Base-by-base conservation (phyloP, 2,113 vertebrate genomes). In the Oreotrochilus melanogaster region DNA sequence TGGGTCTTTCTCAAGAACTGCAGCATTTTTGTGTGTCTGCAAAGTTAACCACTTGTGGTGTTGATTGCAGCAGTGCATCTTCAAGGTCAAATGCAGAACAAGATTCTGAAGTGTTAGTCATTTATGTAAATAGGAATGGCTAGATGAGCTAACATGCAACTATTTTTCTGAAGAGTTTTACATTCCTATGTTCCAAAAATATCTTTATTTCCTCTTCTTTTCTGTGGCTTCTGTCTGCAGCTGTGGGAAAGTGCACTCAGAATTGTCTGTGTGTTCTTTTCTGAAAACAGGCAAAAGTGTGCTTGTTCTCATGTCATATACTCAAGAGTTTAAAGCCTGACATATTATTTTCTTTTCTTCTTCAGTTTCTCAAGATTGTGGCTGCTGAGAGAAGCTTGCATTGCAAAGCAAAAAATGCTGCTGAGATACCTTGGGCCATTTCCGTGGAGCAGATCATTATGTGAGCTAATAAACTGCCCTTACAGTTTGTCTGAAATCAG, bases 221-320 rank as follows among this genome's bases (percentile, higher is more conserved):
- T 90, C 22, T 62, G 35, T 79, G n/a, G 15, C 12, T 86, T 82
- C 69, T 72, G 57, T 48, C 93, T 80, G 31, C 54, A 88, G 78
- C 45, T 88, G 66, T 86, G 71, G 42, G 66, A 95, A 89, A 89
- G 25, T 10, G 19, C 18, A 33, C 24, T 79, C n/a, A 42, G 56
- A 89, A 23, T 53, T 78, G 9, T 56, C 39, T 76, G 6, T 64
- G 37, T 27, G 28, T 6, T 90, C 56, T 78, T 48, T 72, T 7
- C 28, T 70, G 65, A 58, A 81, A 69, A 11, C 4, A 57, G 33
- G 18, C 57, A 75, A 73, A 79, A 79, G 27, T 45, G 70, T 76
- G 74, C 66, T 93, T 5, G 2, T 72, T 85, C 62, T 82, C 22
- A 15, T 51, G 30, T 69, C 53, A 35, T 82, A 1, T 2, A 74